These are phyloP conservation scores for Drosophila pseudotalamancana DNA, from an alignment of 2,888 invertebrate species.

Conservation along the genomic window DNA sequence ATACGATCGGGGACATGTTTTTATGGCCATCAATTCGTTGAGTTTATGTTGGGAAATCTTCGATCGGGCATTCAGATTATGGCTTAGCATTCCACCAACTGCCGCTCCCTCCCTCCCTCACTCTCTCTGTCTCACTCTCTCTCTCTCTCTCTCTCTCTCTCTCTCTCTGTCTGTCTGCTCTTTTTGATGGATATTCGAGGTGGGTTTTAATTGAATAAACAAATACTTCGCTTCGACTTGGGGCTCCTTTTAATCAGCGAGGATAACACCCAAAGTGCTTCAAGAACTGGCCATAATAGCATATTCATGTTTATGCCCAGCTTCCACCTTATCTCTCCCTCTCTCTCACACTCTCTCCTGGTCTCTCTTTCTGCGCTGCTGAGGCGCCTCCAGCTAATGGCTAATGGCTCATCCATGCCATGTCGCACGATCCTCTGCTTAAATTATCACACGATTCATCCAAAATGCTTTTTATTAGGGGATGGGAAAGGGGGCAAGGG, in stretches of 20 bases:
- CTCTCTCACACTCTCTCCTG: not conserved
- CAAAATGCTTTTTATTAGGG: not conserved
- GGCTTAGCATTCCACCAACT: conserved; percentile 3
- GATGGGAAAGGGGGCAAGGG: no score
- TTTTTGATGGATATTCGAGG: conserved; percentile 53
- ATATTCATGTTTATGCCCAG: conserved; percentile 72
- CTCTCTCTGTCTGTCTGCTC: not conserved
- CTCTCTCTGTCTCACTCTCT: not conserved
- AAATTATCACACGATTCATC: conserved; percentile 40
- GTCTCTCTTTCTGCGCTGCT: not conserved
- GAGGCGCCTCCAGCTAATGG: conserved; percentile 66
- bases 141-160: not conserved
- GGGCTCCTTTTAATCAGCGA: conserved; percentile 43
- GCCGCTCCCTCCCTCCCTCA: not conserved
- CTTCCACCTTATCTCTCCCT: conserved; percentile 42
- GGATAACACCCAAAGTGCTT: conserved; percentile 50
- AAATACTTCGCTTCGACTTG: conserved; percentile 29
- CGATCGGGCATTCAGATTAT: conserved; percentile 45
- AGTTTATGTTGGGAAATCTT: conserved; percentile 71
- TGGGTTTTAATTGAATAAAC: conserved; percentile 58
- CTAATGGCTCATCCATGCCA: conserved; percentile 73
- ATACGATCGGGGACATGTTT: conserved; percentile 73
- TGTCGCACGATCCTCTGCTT: conserved; percentile 33
- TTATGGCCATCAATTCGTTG: conserved; percentile 62
- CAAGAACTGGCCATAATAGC: conserved; percentile 64